phyloP scores from a whole-genome alignment of 2,888 invertebrate species.

The Penaeus monodon region DNA sequence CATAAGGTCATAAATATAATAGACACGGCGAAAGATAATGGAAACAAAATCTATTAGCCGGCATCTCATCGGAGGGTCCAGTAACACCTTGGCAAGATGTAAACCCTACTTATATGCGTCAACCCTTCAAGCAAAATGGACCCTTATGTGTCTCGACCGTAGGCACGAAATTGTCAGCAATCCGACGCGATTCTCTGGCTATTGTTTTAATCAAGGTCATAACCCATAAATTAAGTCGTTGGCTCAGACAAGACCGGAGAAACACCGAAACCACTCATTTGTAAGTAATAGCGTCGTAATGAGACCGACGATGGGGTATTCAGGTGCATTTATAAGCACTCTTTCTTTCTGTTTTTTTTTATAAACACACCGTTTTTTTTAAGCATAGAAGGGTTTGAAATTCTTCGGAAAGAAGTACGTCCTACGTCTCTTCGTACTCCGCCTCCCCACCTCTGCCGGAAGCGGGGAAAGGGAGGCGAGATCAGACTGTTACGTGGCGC shows the following conservation, averaged over 20 bases:
- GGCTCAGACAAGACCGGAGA: conserved; percentile 17
- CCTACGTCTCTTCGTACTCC: too few relatives aligned
- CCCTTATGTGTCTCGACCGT: not conserved
- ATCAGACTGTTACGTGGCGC: not conserved
- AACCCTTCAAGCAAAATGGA: not conserved
- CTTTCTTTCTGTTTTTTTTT: not conserved
- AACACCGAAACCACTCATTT: conserved; percentile 32
- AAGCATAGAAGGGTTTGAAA: not conserved
- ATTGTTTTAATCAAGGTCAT: not conserved
- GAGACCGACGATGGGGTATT: not conserved
- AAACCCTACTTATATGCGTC: not conserved
- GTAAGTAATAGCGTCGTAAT: conserved; percentile 3
- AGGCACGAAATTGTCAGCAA: not conserved
- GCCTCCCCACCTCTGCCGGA: not conserved
- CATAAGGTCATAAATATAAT: too few relatives aligned
- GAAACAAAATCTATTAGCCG: not conserved
- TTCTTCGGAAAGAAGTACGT: not conserved
- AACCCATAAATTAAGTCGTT: conserved; percentile 45
- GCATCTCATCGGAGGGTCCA: conserved; percentile 8
- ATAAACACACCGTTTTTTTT: not conserved
- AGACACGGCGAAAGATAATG: not conserved
- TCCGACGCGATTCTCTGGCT: not conserved
- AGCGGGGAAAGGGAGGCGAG: not conserved
- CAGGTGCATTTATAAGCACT: not conserved
- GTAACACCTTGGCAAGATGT: conserved; percentile 6